Percentiles rank a stretch among this genome's conserved stretches.
Conservation (phyloP, 2,113 vertebrate genomes). For the Cyanoderma ruficeps region DNA sequence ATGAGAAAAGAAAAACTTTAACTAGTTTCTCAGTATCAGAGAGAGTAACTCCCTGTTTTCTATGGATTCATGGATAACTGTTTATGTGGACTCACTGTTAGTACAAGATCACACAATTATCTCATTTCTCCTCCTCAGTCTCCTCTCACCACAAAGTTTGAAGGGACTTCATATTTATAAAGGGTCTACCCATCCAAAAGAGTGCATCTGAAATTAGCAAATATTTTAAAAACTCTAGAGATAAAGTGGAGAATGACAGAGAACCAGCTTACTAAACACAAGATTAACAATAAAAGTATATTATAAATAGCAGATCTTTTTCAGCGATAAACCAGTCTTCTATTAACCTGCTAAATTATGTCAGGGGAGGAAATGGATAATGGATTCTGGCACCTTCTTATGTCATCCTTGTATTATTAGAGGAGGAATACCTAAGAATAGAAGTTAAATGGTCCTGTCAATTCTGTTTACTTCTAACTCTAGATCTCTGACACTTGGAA, state of each 20-base stretch:
- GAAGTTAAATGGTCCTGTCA: not conserved
- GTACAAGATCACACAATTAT: not conserved
- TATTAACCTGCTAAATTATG: not conserved
- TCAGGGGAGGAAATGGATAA: not conserved
- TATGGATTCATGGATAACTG: not conserved
- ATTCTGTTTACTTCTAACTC: not conserved
- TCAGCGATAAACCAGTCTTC: not conserved
- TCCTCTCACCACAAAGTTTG: not conserved
- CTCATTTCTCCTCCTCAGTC: not conserved
- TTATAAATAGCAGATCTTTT: not conserved
- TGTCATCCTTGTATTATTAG: not conserved
- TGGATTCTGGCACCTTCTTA: not conserved
- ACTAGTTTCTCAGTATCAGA: not conserved
- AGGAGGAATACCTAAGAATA: not conserved
- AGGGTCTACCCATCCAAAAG: not conserved
- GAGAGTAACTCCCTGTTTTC: not conserved
- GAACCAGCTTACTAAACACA: not conserved
- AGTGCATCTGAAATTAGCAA: not conserved
- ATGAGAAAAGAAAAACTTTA: not conserved
- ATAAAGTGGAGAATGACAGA: not conserved
- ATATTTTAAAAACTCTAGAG: not conserved
- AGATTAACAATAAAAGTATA: not conserved
- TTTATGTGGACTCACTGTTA: not conserved
- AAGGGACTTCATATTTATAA: not conserved
- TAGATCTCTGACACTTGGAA: not conserved